Percentiles rank a stretch among this genome's conserved stretches.
phyloP scores from a whole-genome alignment of 2,888 invertebrate genomes.

The Papilio elwesi region DNA sequence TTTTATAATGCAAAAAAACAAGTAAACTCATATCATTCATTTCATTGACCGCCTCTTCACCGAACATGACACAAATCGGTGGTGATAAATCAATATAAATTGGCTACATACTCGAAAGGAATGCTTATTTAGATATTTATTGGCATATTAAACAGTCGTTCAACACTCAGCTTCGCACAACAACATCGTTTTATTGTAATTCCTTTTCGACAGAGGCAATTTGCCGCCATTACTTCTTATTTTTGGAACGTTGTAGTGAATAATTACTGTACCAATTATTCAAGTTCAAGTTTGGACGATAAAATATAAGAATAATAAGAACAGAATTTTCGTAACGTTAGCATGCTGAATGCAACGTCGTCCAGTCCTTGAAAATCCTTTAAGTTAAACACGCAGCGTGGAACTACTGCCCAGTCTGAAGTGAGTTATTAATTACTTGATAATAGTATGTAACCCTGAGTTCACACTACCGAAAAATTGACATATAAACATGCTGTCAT shows the following conservation, averaged over 20 bases:
- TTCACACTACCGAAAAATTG: no score
- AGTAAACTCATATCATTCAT: conserved; percentile 11
- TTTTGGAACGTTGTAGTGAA: conserved; percentile 18
- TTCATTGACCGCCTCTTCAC: conserved; percentile 25
- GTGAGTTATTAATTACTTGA: no score
- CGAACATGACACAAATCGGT: conserved; percentile 30
- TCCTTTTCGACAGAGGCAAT: conserved; percentile 12
- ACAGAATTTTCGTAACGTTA: no score
- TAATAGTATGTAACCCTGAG: no score
- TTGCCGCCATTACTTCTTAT: conserved; percentile 20
- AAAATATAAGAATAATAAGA: no score
- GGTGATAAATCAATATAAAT: conserved; percentile 32
- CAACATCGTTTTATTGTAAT: conserved; percentile 29
- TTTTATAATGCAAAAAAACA: no score
- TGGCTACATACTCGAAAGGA: conserved; percentile 1
- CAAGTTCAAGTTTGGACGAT: not conserved
- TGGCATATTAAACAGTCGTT: conserved; percentile 37
- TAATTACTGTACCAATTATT: not conserved
- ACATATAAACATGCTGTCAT: no score
- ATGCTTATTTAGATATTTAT: conserved; percentile 35
- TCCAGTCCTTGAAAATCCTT: no score
- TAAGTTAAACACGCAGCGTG: no score
- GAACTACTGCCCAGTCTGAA: no score
- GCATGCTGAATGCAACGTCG: no score
- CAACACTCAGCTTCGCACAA: conserved; percentile 24